phyloP scores from a whole-genome alignment of 2,888 invertebrate species.

The Nomada lathburiana region DNA sequence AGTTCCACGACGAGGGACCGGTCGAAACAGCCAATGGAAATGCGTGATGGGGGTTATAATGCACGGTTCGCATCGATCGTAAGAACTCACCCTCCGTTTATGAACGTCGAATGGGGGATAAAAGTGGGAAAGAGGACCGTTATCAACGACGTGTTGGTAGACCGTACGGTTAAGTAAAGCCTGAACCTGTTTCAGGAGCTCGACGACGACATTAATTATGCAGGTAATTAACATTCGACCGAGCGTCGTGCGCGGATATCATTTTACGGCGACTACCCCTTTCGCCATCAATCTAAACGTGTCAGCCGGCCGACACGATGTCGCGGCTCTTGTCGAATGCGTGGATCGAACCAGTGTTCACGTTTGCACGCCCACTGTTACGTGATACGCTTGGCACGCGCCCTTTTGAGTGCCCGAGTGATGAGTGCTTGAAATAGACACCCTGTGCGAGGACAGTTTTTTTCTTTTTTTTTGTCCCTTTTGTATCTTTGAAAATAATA shows the following conservation, averaged over 20 bases:
- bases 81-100: background rate
- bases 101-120: background rate
- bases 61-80: conserved; percentile 31
- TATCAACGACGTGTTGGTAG: conserved; percentile 32
- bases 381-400: conserved; percentile 57
- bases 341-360: conserved; percentile 27
- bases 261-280: conserved; percentile 74
- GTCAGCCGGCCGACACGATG: conserved; percentile 75
- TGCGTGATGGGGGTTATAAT: conserved; percentile 42
- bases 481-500: background rate
- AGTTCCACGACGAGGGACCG: background rate
- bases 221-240: conserved; percentile 79
- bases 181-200: conserved; percentile 23
- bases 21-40: conserved; percentile 8
- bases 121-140: conserved; percentile 10
- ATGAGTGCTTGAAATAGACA: background rate
- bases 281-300: conserved; percentile 79
- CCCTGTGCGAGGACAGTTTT: background rate
- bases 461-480: background rate
- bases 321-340: conserved; percentile 61
- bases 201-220: conserved; percentile 79
- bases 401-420: background rate
- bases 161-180: conserved; percentile 22
- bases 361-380: conserved; percentile 23
- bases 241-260: conserved; percentile 67